Evolutionary conservation across 2,888 invertebrate species (phyloP).

Genomic region (Eilema sororculum): DNA sequence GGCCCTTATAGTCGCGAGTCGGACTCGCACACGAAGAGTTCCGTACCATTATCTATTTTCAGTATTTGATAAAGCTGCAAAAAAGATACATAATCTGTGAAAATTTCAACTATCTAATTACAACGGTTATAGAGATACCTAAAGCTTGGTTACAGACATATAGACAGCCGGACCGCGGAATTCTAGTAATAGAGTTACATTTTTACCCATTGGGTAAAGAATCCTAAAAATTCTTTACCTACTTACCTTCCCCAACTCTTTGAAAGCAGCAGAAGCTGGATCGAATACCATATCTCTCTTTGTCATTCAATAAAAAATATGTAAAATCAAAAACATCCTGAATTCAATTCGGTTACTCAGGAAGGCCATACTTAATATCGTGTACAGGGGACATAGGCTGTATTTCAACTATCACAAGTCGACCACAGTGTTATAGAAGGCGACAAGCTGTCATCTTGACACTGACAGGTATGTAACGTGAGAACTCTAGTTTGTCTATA

Average conservation of each 20-base stretch:
- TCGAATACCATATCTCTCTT: not conserved
- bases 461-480: conserved; percentile 44
- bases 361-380: not conserved
- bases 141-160: too few relatives aligned
- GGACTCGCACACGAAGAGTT: too few relatives aligned
- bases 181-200: too few relatives aligned
- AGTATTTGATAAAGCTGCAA: too few relatives aligned
- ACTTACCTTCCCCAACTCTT: not conserved
- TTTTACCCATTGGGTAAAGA: too few relatives aligned
- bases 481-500: conserved; percentile 37
- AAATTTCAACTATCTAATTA: too few relatives aligned
- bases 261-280: not conserved
- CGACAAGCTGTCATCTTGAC: conserved; percentile 37
- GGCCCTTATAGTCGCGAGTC: too few relatives aligned
- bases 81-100: too few relatives aligned
- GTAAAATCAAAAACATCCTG: not conserved
- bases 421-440: conserved; percentile 18
- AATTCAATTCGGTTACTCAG: not conserved
- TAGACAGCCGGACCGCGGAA: too few relatives aligned
- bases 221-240: not conserved
- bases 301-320: not conserved
- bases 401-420: conserved; percentile 14
- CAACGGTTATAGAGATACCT: too few relatives aligned
- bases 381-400: not conserved
- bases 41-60: too few relatives aligned